Evolutionary conservation across 2,113 vertebrate species (phyloP).

Genomic region (Hippocampus mohnikei): DNA sequence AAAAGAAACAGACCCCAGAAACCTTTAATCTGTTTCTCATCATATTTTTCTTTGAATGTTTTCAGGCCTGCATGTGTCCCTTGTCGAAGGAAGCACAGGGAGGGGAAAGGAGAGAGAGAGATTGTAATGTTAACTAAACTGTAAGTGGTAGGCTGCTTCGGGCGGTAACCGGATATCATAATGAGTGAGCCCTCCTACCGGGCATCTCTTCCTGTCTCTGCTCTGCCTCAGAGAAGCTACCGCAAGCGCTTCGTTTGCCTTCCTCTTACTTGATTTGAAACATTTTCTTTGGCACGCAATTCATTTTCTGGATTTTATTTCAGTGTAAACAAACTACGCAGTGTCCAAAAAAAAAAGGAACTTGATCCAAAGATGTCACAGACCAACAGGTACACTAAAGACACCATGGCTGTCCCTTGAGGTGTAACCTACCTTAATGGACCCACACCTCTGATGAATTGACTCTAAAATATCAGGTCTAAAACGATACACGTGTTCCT

Average conservation of each 20-base stretch:
- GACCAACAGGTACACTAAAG: neutral
- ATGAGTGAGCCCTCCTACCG: constrained; percentile 59
- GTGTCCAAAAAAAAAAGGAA: neutral
- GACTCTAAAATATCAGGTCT: neutral
- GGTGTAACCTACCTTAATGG: neutral
- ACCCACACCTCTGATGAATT: neutral
- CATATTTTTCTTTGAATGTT: constrained; percentile 7
- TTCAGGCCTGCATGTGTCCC: constrained; percentile 5
- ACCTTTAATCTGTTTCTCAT: constrained; percentile 5
- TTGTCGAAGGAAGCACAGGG: neutral
- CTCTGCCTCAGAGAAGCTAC: constrained; percentile 21
- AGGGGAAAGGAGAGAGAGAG: constrained; percentile 3
- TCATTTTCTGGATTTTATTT: neutral
- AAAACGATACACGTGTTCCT: neutral
- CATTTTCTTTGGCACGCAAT: neutral
- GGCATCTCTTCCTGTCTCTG: constrained; percentile 62
- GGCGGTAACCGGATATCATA: constrained; percentile 64
- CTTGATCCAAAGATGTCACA: neutral
- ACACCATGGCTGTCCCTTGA: neutral
- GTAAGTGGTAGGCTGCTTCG: constrained; percentile 48
- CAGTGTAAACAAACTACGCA: neutral
- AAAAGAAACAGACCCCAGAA: neutral
- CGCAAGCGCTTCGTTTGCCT: constrained; percentile 1
- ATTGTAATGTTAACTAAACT: constrained; percentile 32
- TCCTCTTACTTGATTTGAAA: constrained; percentile 5